Evolutionary conservation across 2,797 vertebrate genomes (phyloP).

Genomic region (Muraenolepis orangiensis): DNA sequence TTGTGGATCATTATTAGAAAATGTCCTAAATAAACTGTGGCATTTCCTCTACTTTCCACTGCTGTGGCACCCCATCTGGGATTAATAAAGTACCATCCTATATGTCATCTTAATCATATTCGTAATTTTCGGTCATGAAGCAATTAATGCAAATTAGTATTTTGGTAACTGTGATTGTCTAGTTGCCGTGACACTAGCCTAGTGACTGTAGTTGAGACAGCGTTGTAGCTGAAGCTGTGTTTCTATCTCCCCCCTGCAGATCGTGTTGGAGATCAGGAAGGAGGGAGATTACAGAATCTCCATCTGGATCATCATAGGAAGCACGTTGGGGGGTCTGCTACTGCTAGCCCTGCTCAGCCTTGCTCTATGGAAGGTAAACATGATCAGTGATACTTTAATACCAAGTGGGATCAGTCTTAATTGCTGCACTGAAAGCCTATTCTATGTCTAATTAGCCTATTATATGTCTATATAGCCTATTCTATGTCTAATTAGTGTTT

Average conservation of each 20-base stretch:
- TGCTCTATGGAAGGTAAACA: constrained; percentile 90
- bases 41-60: constrained; percentile 1
- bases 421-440: neutral
- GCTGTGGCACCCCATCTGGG: neutral
- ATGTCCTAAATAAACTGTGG: neutral
- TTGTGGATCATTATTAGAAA: neutral
- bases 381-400: neutral
- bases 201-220: neutral
- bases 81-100: neutral
- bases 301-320: constrained; percentile 93
- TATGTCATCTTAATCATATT: neutral
- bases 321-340: constrained; percentile 89
- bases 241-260: constrained; percentile 61
- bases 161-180: neutral
- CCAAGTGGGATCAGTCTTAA: neutral
- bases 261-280: constrained; percentile 89
- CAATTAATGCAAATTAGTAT: neutral
- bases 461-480: neutral
- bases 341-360: constrained; percentile 89
- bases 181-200: neutral
- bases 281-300: constrained; percentile 86
- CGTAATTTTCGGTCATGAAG: neutral
- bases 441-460: neutral
- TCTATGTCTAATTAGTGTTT: neutral
- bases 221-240: neutral